Evolutionary conservation across 2,888 invertebrate species (phyloP), one percentile per base, ranked within the genome.

Genomic region (Girardia tigrina): DNA sequence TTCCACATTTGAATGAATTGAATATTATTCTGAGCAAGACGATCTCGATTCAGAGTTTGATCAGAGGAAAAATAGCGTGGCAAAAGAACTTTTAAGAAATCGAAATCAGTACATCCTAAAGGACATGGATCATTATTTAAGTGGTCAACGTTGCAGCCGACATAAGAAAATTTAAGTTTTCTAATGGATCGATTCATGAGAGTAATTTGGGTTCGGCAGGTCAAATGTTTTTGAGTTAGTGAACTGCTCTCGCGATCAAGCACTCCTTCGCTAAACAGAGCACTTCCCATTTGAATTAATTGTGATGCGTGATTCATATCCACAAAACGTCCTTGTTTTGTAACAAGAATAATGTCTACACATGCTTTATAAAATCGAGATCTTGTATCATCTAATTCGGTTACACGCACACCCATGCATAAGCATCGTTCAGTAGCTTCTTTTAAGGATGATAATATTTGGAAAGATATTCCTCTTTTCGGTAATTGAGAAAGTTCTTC

Each of bases 131-230:
- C 56, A n/a, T 56, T 56, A 23, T 56, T 56, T 8, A 23, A 6
- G 23, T 56, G 56, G n/a, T 56, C 56, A 20, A n/a, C n/a, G n/a
- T 56, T 56, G n/a, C 56, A 56, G n/a, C 56, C 56, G 56, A 56
- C 23, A 56, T 56, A 56, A n/a, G 56, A 56, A 20, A 16, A 4
- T 56, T 56, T 56, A 23, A 56, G 56, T 56, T 56, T 56, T 56
- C n/a, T 56, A 23, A 56, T 56, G 23, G 56, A 56, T 56, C 56
- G 56, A 56, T 16, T 56, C 56, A 56, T 56, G n/a, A 56, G 23
- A 20, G 56, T 56, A 56, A 56, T 56, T 56, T 56, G 56, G 4
- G 56, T 56, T 56, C 23, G n/a, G 23, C 56, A 6, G 56, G 56
- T 20, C 23, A 56, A 56, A 56, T 56, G 56, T n/a, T 56, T 56